These are phyloP conservation scores for Centropus unirufus DNA, from an alignment of 2,113 vertebrate species.

Conservation along the genomic window DNA sequence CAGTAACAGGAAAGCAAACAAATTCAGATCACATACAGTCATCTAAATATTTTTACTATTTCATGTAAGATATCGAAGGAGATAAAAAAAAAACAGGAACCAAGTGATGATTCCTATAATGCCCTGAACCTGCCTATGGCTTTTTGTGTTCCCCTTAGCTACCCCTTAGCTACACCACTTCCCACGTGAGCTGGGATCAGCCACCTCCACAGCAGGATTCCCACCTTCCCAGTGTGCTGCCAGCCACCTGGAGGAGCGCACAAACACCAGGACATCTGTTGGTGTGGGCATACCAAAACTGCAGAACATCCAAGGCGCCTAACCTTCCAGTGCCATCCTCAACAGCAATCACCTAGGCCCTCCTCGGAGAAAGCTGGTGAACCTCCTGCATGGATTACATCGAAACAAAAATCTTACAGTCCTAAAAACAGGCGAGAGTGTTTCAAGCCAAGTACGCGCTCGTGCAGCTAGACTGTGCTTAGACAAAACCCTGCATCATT, in stretches of 20 bases:
- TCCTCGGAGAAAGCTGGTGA: neutral
- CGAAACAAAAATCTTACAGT: neutral
- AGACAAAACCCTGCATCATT: neutral
- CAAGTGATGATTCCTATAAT: neutral
- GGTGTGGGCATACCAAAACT: neutral
- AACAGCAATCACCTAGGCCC: neutral
- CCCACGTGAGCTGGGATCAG: neutral
- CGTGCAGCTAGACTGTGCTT: neutral
- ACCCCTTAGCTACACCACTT: neutral
- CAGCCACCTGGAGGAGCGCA: neutral
- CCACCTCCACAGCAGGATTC: neutral
- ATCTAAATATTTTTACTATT: neutral
- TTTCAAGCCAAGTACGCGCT: neutral
- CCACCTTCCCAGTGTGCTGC: too few species aligned
- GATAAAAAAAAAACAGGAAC: neutral
- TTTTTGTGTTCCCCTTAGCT: neutral
- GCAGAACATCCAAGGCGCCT: neutral
- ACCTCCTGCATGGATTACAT: fast-evolving
- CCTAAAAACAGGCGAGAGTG: neutral
- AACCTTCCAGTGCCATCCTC: neutral
- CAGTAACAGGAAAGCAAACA: neutral
- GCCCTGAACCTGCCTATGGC: neutral
- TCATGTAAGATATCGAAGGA: neutral
- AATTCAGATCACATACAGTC: neutral
- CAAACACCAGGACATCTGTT: neutral